Conservation (phyloP, 2,797 vertebrate species). For the Pseudochaenichthys georgianus region DNA sequence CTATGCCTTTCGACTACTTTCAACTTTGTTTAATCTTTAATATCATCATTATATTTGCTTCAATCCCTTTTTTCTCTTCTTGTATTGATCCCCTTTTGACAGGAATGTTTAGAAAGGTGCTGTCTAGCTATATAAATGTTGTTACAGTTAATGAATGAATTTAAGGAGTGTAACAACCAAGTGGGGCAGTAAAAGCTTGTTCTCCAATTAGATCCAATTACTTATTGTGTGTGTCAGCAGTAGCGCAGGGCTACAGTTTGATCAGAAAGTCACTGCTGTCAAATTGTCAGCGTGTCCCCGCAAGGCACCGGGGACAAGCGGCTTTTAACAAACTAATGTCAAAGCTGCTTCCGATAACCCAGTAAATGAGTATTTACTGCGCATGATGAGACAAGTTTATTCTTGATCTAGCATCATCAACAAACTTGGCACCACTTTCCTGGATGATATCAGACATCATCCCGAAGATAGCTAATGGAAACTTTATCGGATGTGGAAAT, state of each 20-base stretch:
- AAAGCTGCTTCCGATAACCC: constrained; percentile 39
- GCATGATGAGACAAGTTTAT: constrained; percentile 32
- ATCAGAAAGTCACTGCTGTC: constrained; percentile 46
- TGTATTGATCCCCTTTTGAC: constrained; percentile 15
- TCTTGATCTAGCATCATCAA: constrained; percentile 34
- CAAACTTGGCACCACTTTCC: constrained; percentile 34
- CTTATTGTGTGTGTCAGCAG: constrained; percentile 59
- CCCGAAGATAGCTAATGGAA: constrained; percentile 25
- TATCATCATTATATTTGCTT: neutral
- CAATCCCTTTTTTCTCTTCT: neutral
- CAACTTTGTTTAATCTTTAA: neutral
- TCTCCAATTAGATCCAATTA: constrained; percentile 20
- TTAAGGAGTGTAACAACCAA: constrained; percentile 31
- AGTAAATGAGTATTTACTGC: constrained; percentile 35
- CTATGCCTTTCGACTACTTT: neutral
- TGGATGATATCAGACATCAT: constrained; percentile 44
- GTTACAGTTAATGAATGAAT: constrained; percentile 7
- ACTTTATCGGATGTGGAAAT: constrained; percentile 50
- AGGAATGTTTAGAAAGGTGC: neutral
- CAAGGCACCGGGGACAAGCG: constrained; percentile 34
- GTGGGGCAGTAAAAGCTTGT: constrained; percentile 17
- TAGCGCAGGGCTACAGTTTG: constrained; percentile 35
- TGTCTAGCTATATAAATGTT: neutral
- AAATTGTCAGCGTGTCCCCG: constrained; percentile 40
- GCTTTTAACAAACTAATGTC: constrained; percentile 48